These are phyloP conservation scores for Brachyhypopomus gauderio DNA, from an alignment of 2,113 vertebrate genomes.

Conservation along the genomic window DNA sequence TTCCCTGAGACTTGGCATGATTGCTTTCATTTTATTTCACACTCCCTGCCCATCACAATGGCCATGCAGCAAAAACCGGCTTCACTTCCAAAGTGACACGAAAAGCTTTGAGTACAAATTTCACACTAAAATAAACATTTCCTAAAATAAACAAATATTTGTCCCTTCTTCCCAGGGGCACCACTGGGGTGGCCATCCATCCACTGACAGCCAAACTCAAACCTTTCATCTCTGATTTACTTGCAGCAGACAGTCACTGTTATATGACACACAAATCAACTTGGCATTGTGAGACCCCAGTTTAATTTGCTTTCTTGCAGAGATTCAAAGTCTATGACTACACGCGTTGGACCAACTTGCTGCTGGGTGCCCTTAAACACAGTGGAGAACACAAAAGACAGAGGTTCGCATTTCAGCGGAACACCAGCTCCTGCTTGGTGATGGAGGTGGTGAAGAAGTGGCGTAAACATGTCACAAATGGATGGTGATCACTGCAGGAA, in stretches of 20 bases:
- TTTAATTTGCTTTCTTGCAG: constrained; percentile 29
- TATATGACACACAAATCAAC: neutral
- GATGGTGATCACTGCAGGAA: constrained; percentile 62
- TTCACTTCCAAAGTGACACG: constrained; percentile 13
- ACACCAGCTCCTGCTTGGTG: constrained; percentile 47
- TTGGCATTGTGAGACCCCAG: neutral
- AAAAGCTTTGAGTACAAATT: constrained; percentile 14
- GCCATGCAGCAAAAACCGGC: constrained; percentile 26
- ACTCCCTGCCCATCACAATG: too few relatives aligned
- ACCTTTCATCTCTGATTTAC: neutral
- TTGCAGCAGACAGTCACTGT: neutral
- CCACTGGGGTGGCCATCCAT: neutral
- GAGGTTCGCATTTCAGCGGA: constrained; percentile 26
- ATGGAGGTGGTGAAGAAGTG: constrained; percentile 49
- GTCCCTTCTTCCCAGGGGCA: constrained; percentile 17
- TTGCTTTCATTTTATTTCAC: too few relatives aligned
- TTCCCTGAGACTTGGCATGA: too few relatives aligned
- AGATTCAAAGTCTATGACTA: constrained; percentile 31
- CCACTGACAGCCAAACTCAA: constrained; percentile 16
- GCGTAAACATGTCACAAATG: constrained; percentile 69
- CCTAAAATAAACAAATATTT: constrained; percentile 43
- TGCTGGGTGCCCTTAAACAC: constrained; percentile 29
- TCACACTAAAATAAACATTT: constrained; percentile 33
- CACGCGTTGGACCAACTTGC: constrained; percentile 5
- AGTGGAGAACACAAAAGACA: constrained; percentile 21